Evolutionary conservation across 1,140 invertebrate species (phyloP).

Genomic region (Drosophila kikkawai): DNA sequence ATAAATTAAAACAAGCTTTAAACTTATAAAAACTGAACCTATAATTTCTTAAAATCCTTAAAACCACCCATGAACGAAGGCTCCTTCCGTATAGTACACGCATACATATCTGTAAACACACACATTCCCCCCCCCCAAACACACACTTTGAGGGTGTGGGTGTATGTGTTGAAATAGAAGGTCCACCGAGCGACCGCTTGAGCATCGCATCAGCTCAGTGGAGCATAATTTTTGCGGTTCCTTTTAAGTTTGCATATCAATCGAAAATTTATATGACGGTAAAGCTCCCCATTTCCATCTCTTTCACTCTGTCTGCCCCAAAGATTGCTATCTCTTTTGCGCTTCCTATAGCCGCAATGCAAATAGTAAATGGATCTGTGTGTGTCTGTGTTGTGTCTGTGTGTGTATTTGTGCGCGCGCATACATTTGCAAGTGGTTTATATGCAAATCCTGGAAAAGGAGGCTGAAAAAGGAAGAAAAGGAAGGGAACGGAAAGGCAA

Average conservation of each 20-base stretch:
- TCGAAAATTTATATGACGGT: slow-evolving; percentile 82
- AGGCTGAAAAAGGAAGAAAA: slow-evolving; percentile 33
- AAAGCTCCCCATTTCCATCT: slow-evolving; percentile 38
- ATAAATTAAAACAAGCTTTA: not conserved
- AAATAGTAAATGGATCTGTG: slow-evolving; percentile 57
- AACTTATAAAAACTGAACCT: not conserved
- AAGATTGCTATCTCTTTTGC: not conserved
- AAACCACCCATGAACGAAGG: slow-evolving; percentile 15
- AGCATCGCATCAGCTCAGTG: slow-evolving; percentile 65
- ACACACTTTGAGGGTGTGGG: slow-evolving; percentile 5
- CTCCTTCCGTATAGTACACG: not conserved
- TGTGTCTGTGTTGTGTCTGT: slow-evolving; percentile 11
- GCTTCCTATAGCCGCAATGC: slow-evolving; percentile 46
- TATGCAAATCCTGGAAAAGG: slow-evolving; percentile 75
- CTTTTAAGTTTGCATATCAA: slow-evolving; percentile 85
- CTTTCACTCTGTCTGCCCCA: not conserved
- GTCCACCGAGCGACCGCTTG: slow-evolving; percentile 40
- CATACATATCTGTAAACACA: slow-evolving; percentile 11
- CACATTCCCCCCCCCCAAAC: not conserved
- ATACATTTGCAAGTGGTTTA: slow-evolving; percentile 82
- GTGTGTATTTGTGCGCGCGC: slow-evolving; percentile 66
- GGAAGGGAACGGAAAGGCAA: slow-evolving; percentile 12
- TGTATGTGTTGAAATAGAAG: slow-evolving; percentile 28
- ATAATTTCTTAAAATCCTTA: not conserved
- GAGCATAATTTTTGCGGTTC: slow-evolving; percentile 84